These are phyloP conservation scores for Leptinotarsa juncta DNA, from an alignment of 2,888 invertebrate genomes.

Conservation along the genomic window DNA sequence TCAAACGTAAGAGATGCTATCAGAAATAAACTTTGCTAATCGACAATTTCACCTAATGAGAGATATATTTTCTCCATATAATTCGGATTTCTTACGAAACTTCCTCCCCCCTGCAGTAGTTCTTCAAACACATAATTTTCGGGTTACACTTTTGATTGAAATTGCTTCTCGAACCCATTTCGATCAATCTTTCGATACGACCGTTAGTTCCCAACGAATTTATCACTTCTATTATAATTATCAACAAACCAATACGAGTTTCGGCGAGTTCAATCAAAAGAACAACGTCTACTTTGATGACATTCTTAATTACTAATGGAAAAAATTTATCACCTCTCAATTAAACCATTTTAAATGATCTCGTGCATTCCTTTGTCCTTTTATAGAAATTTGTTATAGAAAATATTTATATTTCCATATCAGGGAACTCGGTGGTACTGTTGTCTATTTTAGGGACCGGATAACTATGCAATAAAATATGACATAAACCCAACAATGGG, in stretches of 20 bases:
- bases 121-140: constrained; percentile 6
- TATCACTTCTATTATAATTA: constrained; percentile 34
- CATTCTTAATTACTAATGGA: constrained; percentile 49
- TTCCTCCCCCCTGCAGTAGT: neutral
- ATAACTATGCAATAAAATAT: constrained; percentile 11
- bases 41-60: too few relatives aligned
- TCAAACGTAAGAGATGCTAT: too few relatives aligned
- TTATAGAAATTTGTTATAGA: constrained; percentile 51
- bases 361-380: constrained; percentile 54
- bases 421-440: constrained; percentile 38
- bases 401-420: constrained; percentile 39
- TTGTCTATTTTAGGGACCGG: neutral
- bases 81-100: neutral
- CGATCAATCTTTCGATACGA: constrained; percentile 21
- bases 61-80: neutral
- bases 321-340: constrained; percentile 54
- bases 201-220: constrained; percentile 25
- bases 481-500: too few relatives aligned
- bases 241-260: constrained; percentile 40
- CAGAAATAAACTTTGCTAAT: too few relatives aligned
- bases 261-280: constrained; percentile 44
- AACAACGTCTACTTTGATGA: constrained; percentile 40
- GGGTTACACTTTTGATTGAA: constrained; percentile 3
- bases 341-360: constrained; percentile 55
- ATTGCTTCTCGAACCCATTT: constrained; percentile 11